phyloP scores from a whole-genome alignment of 1,140 invertebrate species.

The Drosophila jambulina region DNA sequence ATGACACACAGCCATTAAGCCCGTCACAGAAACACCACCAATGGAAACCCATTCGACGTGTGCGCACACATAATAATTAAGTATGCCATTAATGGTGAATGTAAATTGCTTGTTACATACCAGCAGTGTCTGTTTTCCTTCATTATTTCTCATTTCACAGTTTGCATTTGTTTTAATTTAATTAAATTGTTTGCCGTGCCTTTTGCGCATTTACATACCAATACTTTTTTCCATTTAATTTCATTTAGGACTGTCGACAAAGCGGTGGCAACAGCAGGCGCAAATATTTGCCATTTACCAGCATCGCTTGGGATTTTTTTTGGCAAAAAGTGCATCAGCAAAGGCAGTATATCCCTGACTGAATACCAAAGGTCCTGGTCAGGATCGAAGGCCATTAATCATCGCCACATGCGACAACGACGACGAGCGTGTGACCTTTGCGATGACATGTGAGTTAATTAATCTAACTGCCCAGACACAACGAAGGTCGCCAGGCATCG shows the following conservation, averaged over 20 bases:
- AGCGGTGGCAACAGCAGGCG: slow-evolving; percentile 20
- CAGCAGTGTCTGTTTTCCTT: slow-evolving; percentile 16
- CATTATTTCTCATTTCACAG: slow-evolving; percentile 14
- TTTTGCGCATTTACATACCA: slow-evolving; percentile 34
- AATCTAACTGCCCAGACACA: slow-evolving; percentile 73
- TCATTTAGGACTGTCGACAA: slow-evolving; percentile 48
- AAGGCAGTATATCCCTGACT: slow-evolving; percentile 4
- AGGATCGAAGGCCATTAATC: slow-evolving; percentile 62
- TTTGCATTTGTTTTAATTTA: slow-evolving; percentile 64
- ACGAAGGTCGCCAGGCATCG: slow-evolving; percentile 56
- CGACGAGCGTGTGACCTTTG: slow-evolving; percentile 55
- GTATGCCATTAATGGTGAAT: slow-evolving; percentile 63
- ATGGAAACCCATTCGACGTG: slow-evolving; percentile 27
- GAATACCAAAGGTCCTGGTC: slow-evolving; percentile 19
- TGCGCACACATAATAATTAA: slow-evolving; percentile 60
- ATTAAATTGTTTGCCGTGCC: slow-evolving; percentile 59
- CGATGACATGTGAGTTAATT: slow-evolving; percentile 76
- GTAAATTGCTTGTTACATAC: slow-evolving; percentile 63
- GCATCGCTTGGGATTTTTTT: not conserved
- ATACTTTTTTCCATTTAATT: slow-evolving; percentile 44
- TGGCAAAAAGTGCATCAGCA: slow-evolving; percentile 16
- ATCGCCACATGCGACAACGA: slow-evolving; percentile 59
- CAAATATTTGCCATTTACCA: slow-evolving; percentile 55
- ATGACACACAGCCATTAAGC: slow-evolving; percentile 20
- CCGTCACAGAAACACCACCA: not conserved